Evolutionary conservation across 2,113 vertebrate species (phyloP).

Genomic region (Myrmecophaga tridactyla): DNA sequence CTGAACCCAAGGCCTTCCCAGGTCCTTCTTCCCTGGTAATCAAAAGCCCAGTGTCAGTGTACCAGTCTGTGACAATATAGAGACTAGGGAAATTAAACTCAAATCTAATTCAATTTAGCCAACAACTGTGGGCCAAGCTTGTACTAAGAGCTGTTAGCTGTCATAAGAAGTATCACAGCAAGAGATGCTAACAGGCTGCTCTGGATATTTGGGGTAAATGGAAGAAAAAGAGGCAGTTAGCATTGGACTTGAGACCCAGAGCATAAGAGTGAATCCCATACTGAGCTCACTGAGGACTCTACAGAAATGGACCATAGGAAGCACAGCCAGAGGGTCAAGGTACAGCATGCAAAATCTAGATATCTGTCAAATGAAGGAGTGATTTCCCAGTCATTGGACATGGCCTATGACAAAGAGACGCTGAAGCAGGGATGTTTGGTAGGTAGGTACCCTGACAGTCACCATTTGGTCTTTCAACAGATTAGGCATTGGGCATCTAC

Average conservation of each 20-base stretch:
- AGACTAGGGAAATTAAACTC: background rate
- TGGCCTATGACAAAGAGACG: background rate
- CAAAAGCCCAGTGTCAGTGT: background rate
- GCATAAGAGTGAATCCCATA: background rate
- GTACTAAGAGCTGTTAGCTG: background rate
- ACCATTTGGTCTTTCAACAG: background rate
- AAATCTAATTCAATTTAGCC: background rate
- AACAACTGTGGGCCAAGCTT: background rate
- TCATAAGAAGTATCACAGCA: background rate
- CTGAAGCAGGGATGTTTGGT: background rate
- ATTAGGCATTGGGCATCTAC: background rate
- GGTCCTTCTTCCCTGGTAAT: background rate
- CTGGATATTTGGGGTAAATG: background rate
- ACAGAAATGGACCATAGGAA: background rate
- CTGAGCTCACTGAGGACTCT: background rate
- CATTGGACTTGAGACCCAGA: background rate
- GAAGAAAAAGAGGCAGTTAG: background rate
- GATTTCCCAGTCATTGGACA: background rate
- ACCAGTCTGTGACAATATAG: background rate
- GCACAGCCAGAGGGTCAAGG: background rate
- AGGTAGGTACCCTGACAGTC: background rate
- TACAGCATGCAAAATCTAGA: background rate
- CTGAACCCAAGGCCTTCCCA: background rate
- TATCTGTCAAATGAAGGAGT: background rate
- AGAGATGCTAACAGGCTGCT: background rate